Conservation (phyloP, 2,113 vertebrate genomes). For the Sphaerodactylus townsendi region DNA sequence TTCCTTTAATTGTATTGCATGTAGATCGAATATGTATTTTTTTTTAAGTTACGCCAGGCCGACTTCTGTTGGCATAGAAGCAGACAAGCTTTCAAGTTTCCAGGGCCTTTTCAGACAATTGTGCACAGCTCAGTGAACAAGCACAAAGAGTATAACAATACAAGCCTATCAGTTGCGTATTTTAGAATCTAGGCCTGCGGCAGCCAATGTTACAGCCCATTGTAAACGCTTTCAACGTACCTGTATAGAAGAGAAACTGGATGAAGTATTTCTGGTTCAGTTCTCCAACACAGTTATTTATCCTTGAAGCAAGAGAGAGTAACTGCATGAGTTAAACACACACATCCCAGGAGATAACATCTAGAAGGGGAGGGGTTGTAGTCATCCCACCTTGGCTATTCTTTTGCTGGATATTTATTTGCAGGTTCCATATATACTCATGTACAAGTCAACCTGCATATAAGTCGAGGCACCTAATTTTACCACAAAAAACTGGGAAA, state of each 20-base stretch:
- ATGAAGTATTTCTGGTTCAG: constrained; percentile 88
- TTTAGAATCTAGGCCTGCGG: not conserved
- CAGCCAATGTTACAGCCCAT: accelerated
- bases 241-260: constrained; percentile 88
- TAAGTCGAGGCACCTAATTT: too few relatives aligned
- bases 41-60: not conserved
- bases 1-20: too few relatives aligned
- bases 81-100: too few relatives aligned
- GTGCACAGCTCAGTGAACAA: not conserved
- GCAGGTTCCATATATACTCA: too few relatives aligned
- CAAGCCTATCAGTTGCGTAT: not conserved
- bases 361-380: not conserved
- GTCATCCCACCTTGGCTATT: not conserved
- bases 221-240: constrained; percentile 52
- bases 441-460: too few relatives aligned
- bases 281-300: constrained; percentile 85
- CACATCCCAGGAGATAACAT: too few relatives aligned
- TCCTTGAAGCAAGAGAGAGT: constrained; percentile 61
- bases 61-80: too few relatives aligned
- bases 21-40: too few relatives aligned
- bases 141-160: too few relatives aligned
- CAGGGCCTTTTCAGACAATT: not conserved
- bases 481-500: too few relatives aligned
- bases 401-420: not conserved
- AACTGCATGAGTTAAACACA: not conserved